Percentiles rank a stretch among this genome's conserved stretches.
Conservation (phyloP, 1,140 invertebrate species). For the Steinernema khuongi region DNA sequence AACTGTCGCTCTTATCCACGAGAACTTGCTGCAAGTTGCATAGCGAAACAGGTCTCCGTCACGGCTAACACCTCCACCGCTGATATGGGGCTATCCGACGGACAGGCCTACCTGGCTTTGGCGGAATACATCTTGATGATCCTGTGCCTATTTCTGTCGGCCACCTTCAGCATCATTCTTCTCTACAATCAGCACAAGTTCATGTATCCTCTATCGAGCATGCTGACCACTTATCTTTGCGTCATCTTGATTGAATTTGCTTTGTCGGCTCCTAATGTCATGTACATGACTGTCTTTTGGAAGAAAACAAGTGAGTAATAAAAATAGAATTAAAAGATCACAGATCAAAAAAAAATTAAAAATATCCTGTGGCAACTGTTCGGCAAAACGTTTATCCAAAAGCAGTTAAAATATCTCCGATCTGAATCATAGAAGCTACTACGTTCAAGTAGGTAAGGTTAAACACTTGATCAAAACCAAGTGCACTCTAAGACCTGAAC, state of each 20-base stretch:
- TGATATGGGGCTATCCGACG: neutral
- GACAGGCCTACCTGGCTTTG: neutral
- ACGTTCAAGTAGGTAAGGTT: neutral
- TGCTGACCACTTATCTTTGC: neutral
- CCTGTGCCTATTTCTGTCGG: neutral
- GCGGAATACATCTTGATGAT: neutral
- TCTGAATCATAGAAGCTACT: neutral
- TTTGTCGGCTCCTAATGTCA: neutral
- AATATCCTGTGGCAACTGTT: neutral
- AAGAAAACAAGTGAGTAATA: neutral
- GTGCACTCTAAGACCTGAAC: no score
- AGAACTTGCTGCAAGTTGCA: neutral
- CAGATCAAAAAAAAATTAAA: neutral
- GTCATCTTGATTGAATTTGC: neutral
- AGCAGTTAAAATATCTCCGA: neutral
- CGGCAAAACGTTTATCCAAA: neutral
- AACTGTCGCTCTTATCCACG: no score
- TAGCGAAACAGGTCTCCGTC: neutral
- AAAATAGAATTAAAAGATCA: neutral
- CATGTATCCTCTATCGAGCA: neutral
- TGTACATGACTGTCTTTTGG: neutral
- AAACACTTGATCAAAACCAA: neutral
- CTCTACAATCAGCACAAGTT: neutral
- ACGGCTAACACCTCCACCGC: neutral
- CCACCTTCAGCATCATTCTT: neutral